Evolutionary conservation across 2,888 invertebrate genomes (phyloP).

Genomic region (Tinea pellionella): DNA sequence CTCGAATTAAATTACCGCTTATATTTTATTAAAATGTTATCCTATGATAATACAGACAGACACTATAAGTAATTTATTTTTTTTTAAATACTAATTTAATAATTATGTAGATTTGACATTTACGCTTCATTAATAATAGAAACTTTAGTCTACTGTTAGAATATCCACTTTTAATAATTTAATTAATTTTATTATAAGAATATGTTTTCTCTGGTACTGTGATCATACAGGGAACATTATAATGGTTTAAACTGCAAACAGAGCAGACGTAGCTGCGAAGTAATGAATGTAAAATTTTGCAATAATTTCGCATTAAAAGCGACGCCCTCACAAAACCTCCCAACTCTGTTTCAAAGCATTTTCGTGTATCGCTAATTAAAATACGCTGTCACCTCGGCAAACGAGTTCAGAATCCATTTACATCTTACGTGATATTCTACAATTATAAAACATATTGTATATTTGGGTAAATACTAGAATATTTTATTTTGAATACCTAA

Average conservation of each 20-base stretch:
- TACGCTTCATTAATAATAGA: too few relatives aligned
- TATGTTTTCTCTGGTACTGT: not conserved
- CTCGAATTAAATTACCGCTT: slow-evolving; percentile 51
- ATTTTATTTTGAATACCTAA: not conserved
- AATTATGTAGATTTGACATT: too few relatives aligned
- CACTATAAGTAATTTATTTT: not conserved
- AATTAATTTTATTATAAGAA: too few relatives aligned
- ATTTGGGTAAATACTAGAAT: too few relatives aligned
- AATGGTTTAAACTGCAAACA: not conserved
- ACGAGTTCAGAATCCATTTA: slow-evolving; percentile 27
- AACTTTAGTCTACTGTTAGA: too few relatives aligned
- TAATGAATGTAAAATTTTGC: slow-evolving; percentile 6
- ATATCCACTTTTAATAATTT: too few relatives aligned
- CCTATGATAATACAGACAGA: slow-evolving; percentile 21
- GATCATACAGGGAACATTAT: not conserved
- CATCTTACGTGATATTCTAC: not conserved
- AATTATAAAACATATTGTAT: too few relatives aligned
- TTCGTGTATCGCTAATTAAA: slow-evolving; percentile 67
- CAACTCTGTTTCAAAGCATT: slow-evolving; percentile 55
- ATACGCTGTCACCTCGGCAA: slow-evolving; percentile 54
- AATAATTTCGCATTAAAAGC: slow-evolving; percentile 45
- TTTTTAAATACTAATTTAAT: too few relatives aligned
- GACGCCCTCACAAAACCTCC: slow-evolving; percentile 31
- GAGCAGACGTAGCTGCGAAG: not conserved
- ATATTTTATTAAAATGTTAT: slow-evolving; percentile 44